phyloP scores from a whole-genome alignment of 2,888 invertebrate species.

The Yponomeuta plumbellus region DNA sequence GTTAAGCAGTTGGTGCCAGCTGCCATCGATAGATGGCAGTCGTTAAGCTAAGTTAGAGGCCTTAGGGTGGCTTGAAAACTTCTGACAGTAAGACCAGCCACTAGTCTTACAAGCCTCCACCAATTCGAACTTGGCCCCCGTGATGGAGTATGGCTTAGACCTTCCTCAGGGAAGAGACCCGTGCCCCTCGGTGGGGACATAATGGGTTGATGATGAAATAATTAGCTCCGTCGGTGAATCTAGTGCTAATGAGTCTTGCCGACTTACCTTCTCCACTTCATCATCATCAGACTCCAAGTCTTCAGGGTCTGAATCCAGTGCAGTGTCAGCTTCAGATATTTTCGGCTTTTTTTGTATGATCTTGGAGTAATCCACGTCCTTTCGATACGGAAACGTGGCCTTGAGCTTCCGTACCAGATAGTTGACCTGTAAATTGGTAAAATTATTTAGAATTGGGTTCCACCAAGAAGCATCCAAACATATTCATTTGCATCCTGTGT shows the following conservation, averaged over 20 bases:
- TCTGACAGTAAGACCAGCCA: no score
- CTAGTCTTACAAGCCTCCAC: no score
- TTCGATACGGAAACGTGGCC: constrained; percentile 60
- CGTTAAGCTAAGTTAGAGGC: no score
- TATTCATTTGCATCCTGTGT: not conserved
- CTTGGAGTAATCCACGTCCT: constrained; percentile 61
- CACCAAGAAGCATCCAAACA: not conserved
- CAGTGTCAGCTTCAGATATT: constrained; percentile 40
- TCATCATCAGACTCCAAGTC: constrained; percentile 70
- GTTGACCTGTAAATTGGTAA: constrained; percentile 53
- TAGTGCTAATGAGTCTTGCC: not conserved
- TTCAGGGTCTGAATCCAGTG: constrained; percentile 62
- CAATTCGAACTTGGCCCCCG: no score
- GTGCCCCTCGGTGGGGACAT: no score
- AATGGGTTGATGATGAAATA: no score
- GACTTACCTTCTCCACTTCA: constrained; percentile 42
- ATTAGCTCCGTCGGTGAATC: no score
- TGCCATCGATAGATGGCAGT: no score
- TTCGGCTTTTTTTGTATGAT: constrained; percentile 44
- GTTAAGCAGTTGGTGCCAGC: no score
- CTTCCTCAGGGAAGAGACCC: no score
- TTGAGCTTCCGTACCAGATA: constrained; percentile 59
- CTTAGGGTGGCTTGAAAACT: no score
- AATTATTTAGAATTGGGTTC: not conserved
- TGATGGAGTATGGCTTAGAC: no score